Base-by-base conservation (phyloP, 2,888 invertebrate species). In the Chloroclysta siterata region DNA sequence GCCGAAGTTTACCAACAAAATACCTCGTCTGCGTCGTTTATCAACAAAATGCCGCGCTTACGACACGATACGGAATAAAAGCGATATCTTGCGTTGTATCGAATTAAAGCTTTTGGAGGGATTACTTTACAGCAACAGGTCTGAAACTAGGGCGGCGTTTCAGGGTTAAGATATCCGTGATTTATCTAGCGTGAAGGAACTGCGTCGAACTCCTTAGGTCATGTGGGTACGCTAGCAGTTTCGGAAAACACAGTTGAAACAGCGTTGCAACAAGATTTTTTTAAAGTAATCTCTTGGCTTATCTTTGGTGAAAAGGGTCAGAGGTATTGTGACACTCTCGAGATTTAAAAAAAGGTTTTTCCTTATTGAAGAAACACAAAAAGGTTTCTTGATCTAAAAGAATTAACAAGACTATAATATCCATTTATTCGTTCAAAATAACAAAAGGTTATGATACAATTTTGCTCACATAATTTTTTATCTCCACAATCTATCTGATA, bases 51-150 rank as follows among this genome's bases (percentile, higher is more conserved):
- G 64, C 60, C 58, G 58, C 64, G 53, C 60, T 58, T 53, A 54
- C 48, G 65, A 62, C 61, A 72, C 63, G 63, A 68, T 66, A 64
- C 59, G 66, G 73, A 81, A 33, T 33, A 51, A 51, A 78, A 72
- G 52, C 66, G 78, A 79, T 76, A 81, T 82, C 82, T 74, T 78
- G 73, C 81, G 70, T 75, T 77, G 79, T 82, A 82, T 81, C 79
- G 79, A 81, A 84, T 86, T 82, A 84, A 76, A 71, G 69, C 75
- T 82, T 74, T 77, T 55, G 60, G 81, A 80, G 78, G 77, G 74
- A 71, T 73, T 73, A 78, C 74, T 74, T 82, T 78, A 69, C 63
- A 83, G 88, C 89, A 89, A 89, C 89, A 89, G 88, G 89, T 89
- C 77, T 81, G 77, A 79, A 82, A 84, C 79, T 82, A 75, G 76